Evolutionary conservation across 2,113 vertebrate genomes (phyloP).

Genomic region (Channa argus): DNA sequence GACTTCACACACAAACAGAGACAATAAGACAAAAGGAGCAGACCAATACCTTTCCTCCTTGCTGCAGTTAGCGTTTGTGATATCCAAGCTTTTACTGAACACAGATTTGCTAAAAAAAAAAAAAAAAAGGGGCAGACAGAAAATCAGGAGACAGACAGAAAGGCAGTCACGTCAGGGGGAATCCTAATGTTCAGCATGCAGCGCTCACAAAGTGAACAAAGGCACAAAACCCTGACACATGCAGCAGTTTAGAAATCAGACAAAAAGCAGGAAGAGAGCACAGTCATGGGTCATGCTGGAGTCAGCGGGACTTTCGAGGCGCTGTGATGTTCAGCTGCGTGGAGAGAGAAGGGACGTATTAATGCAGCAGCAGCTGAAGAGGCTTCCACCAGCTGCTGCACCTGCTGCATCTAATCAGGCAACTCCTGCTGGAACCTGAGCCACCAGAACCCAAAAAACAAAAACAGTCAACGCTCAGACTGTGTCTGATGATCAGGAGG

Average conservation of each 20-base stretch:
- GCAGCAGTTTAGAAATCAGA: conserved; percentile 18
- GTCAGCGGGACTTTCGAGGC: conserved; percentile 30
- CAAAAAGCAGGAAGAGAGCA: conserved; percentile 1
- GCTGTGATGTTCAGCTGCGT: not conserved
- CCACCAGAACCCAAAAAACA: no score
- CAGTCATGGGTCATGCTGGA: conserved; percentile 44
- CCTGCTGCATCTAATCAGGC: not conserved
- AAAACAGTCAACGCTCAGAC: no score
- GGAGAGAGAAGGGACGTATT: no score
- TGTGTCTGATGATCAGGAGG: no score
- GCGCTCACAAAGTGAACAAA: not conserved
- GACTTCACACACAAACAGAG: not conserved
- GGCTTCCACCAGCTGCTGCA: no score
- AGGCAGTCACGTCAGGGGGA: conserved; percentile 64
- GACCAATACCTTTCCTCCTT: conserved; percentile 95
- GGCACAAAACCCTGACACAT: conserved; percentile 1
- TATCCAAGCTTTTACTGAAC: conserved; percentile 99
- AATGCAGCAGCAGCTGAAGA: not conserved
- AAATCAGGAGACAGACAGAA: conserved; percentile 73
- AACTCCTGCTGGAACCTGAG: not conserved
- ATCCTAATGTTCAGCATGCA: conserved; percentile 55
- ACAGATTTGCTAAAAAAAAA: conserved; percentile 80
- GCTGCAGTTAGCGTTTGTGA: conserved; percentile 98
- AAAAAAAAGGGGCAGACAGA: conserved; percentile 48
- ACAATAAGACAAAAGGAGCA: conserved; percentile 16